phyloP scores from a whole-genome alignment of 2,888 invertebrate species.

The Catocala nupta region DNA sequence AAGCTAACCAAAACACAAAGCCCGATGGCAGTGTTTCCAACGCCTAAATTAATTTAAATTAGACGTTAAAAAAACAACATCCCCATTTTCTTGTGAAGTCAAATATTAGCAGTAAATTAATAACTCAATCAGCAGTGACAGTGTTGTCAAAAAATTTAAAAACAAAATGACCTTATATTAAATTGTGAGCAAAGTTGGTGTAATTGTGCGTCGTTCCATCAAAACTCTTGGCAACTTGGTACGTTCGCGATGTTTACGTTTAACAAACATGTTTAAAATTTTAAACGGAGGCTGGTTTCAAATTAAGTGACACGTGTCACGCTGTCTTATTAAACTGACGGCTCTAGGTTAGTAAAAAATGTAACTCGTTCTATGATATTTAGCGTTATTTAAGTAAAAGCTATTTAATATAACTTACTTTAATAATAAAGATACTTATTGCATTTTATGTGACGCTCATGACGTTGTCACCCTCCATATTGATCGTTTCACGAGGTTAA shows the following conservation, averaged over 20 bases:
- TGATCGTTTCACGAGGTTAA: too few species aligned
- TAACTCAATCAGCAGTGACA: not conserved
- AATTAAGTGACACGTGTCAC: constrained; percentile 4
- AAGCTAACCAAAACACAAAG: too few species aligned
- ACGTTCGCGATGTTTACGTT: constrained; percentile 26
- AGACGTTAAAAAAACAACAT: not conserved
- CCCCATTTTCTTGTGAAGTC: not conserved
- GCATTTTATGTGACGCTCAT: too few species aligned
- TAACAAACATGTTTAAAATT: constrained; percentile 5
- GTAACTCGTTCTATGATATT: too few species aligned
- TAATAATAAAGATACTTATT: too few species aligned
- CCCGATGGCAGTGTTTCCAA: too few species aligned
- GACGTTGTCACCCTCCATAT: too few species aligned
- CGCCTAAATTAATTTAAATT: too few species aligned
- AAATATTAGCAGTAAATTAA: not conserved
- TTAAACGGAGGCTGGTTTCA: constrained; percentile 1
- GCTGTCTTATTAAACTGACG: not conserved
- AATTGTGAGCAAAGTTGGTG: constrained; percentile 6
- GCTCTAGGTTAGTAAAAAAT: not conserved
- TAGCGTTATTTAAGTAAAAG: too few species aligned
- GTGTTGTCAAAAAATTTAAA: not conserved
- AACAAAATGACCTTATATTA: not conserved
- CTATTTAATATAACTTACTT: too few species aligned
- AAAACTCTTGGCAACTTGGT: constrained; percentile 31
- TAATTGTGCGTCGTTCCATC: constrained; percentile 25